phyloP scores from a whole-genome alignment of 2,797 vertebrate species.

The Todus mexicanus region DNA sequence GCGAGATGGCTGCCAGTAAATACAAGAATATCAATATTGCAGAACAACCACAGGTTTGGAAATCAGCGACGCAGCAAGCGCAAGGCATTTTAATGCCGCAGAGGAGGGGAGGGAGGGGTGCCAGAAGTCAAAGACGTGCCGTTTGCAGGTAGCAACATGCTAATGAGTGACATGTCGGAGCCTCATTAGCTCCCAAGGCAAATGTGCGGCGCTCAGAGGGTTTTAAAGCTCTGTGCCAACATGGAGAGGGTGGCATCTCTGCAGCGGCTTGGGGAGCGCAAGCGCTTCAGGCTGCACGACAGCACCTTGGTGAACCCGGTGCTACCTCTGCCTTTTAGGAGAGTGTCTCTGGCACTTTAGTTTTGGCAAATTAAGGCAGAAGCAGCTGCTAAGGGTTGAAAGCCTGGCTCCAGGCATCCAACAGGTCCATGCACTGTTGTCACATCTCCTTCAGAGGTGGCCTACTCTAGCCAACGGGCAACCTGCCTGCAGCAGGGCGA shows the following conservation, averaged over 20 bases:
- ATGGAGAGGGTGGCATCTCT: background rate
- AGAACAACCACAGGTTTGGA: background rate
- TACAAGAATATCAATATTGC: background rate
- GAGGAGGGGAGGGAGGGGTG: background rate
- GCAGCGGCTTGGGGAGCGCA: background rate
- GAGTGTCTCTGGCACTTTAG: background rate
- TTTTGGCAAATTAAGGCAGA: background rate
- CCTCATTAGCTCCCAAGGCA: background rate
- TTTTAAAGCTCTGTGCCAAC: background rate
- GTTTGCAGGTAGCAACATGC: background rate
- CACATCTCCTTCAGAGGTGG: background rate
- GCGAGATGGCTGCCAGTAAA: background rate
- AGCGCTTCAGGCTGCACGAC: background rate
- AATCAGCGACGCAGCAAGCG: background rate
- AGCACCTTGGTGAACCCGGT: background rate
- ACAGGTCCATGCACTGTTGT: background rate
- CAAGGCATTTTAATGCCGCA: background rate
- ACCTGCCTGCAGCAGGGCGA: accelerated
- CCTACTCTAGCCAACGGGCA: background rate
- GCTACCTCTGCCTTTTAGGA: background rate
- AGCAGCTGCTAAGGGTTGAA: background rate
- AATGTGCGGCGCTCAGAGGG: background rate
- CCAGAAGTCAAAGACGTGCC: background rate
- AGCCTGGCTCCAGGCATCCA: background rate
- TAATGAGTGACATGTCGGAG: accelerated